Conservation (phyloP, 2,888 invertebrate genomes). For the Gortyna flavago region DNA sequence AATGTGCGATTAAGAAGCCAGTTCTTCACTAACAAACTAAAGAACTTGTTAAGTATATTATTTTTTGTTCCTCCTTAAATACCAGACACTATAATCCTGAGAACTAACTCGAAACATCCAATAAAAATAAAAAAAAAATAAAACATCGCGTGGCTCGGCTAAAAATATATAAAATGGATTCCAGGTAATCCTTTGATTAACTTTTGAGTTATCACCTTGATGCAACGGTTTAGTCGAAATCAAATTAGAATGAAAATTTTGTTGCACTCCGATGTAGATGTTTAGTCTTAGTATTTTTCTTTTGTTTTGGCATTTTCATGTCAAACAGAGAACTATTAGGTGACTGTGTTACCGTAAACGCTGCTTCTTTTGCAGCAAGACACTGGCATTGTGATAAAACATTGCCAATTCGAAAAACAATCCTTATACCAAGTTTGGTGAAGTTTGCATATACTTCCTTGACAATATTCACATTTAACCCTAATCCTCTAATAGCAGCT, state of each 20-base stretch:
- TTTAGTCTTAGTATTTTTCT: background rate
- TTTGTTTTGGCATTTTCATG: background rate
- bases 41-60: background rate
- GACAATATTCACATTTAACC: background rate
- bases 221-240: slow-evolving; percentile 6
- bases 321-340: too few species aligned
- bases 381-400: background rate
- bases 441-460: background rate
- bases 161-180: slow-evolving; percentile 52
- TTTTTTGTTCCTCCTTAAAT: slow-evolving; percentile 8
- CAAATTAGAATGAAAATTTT: background rate
- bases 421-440: background rate
- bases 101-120: slow-evolving; percentile 1
- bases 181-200: slow-evolving; percentile 55
- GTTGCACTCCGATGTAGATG: background rate
- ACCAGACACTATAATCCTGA: slow-evolving; percentile 9
- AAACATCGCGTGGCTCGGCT: slow-evolving; percentile 21
- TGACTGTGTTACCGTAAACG: too few species aligned
- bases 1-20: too few species aligned
- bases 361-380: background rate
- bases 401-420: background rate
- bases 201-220: slow-evolving; percentile 17
- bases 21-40: slow-evolving; percentile 1
- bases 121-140: slow-evolving; percentile 39
- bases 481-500: background rate